A percentile compares a stretch with the other conserved stretches of the same genome.
These are phyloP conservation scores for Scaptomyza graminum DNA, from an alignment of 1,140 invertebrate genomes.

Conservation along the genomic window DNA sequence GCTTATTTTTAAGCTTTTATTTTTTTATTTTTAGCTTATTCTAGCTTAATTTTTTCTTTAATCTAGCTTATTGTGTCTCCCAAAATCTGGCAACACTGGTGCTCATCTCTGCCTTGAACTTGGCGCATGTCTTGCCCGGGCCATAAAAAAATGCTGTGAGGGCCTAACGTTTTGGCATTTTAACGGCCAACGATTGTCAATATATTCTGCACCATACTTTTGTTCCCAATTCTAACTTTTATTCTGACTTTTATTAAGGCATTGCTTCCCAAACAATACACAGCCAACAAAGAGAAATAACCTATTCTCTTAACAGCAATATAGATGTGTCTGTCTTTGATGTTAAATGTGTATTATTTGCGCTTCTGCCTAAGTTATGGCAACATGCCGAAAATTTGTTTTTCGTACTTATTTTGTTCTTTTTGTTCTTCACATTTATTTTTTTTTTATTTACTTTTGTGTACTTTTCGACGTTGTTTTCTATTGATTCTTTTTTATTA, in stretches of 20 bases:
- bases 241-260: slow-evolving; percentile 30
- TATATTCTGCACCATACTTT: slow-evolving; percentile 43
- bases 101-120: slow-evolving; percentile 35
- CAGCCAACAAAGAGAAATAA: slow-evolving; percentile 18
- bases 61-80: too few relatives aligned
- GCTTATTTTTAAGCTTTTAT: too few relatives aligned
- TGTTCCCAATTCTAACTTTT: slow-evolving; percentile 35
- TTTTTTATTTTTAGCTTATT: too few relatives aligned
- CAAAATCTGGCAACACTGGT: too few relatives aligned
- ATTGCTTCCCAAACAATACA: neutral
- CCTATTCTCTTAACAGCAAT: slow-evolving; percentile 31
- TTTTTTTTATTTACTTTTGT: slow-evolving; percentile 34
- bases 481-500: slow-evolving; percentile 30
- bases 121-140: slow-evolving; percentile 38
- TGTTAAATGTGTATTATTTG: slow-evolving; percentile 9
- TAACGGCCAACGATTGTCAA: slow-evolving; percentile 46
- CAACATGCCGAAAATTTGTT: slow-evolving; percentile 46
- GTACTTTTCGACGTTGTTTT: slow-evolving; percentile 33
- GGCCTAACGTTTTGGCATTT: slow-evolving; percentile 45
- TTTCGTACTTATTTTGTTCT: slow-evolving; percentile 26
- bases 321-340: neutral
- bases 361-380: slow-evolving; percentile 45
- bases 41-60: too few relatives aligned
- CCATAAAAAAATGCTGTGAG: slow-evolving; percentile 41
- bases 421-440: slow-evolving; percentile 7